phyloP scores from a whole-genome alignment of 2,797 vertebrate species.

The Hyperoplus lanceolatus region DNA sequence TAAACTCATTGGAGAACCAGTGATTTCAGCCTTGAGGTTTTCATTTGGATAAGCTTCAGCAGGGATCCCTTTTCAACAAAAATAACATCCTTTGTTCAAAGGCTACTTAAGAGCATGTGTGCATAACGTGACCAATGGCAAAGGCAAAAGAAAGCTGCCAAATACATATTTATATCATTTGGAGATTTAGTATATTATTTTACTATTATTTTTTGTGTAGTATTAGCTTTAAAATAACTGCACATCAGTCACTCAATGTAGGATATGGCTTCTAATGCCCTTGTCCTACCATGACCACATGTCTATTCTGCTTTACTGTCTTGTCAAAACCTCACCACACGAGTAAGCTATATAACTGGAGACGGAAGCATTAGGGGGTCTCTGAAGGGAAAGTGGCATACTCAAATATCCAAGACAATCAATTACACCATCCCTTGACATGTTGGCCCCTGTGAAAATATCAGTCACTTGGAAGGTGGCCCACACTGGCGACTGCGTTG shows the following conservation, averaged over 20 bases:
- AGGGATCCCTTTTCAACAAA: constrained; percentile 41
- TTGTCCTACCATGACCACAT: constrained; percentile 38
- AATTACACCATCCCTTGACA: constrained; percentile 92
- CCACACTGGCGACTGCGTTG: constrained; percentile 88
- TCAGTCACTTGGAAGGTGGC: constrained; percentile 93
- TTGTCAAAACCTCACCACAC: constrained; percentile 61
- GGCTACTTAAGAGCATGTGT: constrained; percentile 35
- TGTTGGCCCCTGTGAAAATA: constrained; percentile 91
- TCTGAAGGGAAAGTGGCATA: constrained; percentile 87
- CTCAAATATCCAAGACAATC: constrained; percentile 91
- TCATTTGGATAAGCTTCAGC: constrained; percentile 59
- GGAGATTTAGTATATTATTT: neutral
- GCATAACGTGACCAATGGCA: constrained; percentile 23
- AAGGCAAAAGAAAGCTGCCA: constrained; percentile 9
- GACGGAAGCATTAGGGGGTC: constrained; percentile 71
- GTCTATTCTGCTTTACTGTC: constrained; percentile 57
- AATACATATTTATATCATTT: constrained; percentile 15
- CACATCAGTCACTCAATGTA: constrained; percentile 5
- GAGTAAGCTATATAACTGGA: constrained; percentile 58
- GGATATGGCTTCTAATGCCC: constrained; percentile 25
- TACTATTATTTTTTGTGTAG: neutral
- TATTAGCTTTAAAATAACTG: constrained; percentile 10
- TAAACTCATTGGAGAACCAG: constrained; percentile 61
- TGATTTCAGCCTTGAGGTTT: constrained; percentile 60
- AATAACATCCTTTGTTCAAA: constrained; percentile 57